phyloP scores from a whole-genome alignment of 2,888 invertebrate genomes.

The Drosophila helvetica region DNA sequence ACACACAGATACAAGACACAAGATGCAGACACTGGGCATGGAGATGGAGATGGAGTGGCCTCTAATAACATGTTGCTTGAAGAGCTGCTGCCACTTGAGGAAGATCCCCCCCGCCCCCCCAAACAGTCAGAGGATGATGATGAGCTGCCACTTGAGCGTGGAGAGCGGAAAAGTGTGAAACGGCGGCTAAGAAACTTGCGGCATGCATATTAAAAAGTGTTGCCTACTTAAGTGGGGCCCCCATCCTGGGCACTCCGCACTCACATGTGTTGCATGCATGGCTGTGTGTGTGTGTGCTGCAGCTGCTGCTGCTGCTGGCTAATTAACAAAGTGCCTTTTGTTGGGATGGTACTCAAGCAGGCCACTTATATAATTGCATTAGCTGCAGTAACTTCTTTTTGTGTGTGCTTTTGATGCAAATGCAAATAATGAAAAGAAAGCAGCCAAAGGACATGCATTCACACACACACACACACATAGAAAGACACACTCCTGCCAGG shows the following conservation, averaged over 20 bases:
- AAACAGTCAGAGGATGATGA: conserved; percentile 16
- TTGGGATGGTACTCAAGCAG: conserved; percentile 52
- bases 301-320: conserved; percentile 56
- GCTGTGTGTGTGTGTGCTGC: neutral
- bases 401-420: conserved; percentile 47
- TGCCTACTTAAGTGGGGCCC: conserved; percentile 46
- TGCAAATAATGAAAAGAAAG: conserved; percentile 76
- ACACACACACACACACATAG: conserved; percentile 22
- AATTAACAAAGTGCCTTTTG: conserved; percentile 74
- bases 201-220: conserved; percentile 50
- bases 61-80: conserved; percentile 53
- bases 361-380: conserved; percentile 77
- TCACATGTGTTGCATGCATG: no score
- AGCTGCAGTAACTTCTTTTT: conserved; percentile 64
- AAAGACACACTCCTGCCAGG: conserved; percentile 40
- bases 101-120: conserved; percentile 24
- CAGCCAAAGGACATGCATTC: conserved; percentile 49
- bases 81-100: conserved; percentile 59
- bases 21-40: no score
- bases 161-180: conserved; percentile 58
- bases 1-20: conserved; percentile 4
- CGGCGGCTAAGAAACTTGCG: conserved; percentile 47
- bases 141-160: conserved; percentile 37
- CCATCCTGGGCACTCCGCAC: conserved; percentile 11
- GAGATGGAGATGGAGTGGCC: conserved; percentile 14